Evolutionary conservation across 2,888 invertebrate species (phyloP).

Genomic region (Phengaris alcon): DNA sequence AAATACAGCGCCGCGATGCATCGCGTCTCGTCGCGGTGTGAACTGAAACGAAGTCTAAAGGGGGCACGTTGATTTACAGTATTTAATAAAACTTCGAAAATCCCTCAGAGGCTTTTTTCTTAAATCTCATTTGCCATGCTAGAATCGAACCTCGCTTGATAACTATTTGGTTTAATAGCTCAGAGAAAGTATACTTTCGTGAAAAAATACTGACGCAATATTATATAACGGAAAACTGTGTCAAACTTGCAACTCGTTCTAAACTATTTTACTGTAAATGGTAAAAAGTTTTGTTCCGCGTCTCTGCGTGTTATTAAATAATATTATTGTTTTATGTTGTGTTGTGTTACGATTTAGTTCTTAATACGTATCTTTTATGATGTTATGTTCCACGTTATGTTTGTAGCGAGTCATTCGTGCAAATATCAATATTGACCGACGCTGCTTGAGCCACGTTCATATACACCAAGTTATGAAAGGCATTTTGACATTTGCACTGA

Average conservation of each 20-base stretch:
- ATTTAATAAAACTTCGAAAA: too few relatives aligned
- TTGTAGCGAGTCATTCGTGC: too few relatives aligned
- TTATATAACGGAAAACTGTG: conserved; percentile 23
- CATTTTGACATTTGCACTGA: too few relatives aligned
- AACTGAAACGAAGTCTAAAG: too few relatives aligned
- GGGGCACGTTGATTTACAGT: too few relatives aligned
- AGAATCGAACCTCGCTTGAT: background rate
- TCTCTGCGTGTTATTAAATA: background rate
- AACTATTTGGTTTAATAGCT: background rate
- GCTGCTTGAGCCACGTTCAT: too few relatives aligned
- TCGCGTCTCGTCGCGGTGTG: too few relatives aligned
- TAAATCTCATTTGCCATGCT: background rate
- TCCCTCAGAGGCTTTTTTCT: too few relatives aligned
- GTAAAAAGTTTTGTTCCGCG: conserved; percentile 16
- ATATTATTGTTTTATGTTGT: background rate
- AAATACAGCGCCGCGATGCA: too few relatives aligned
- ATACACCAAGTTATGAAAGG: too few relatives aligned
- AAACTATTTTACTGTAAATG: conserved; percentile 12
- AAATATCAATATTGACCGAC: too few relatives aligned
- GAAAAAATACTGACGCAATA: conserved; percentile 25
- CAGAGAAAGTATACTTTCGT: conserved; percentile 22
- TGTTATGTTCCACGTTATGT: too few relatives aligned
- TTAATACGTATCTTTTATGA: background rate
- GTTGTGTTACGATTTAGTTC: background rate
- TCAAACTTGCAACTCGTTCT: conserved; percentile 1